Percentiles rank a stretch among this genome's conserved stretches.
These are phyloP conservation scores for Cyclura pinguis DNA, from an alignment of 2,797 vertebrate species.

Conservation along the genomic window DNA sequence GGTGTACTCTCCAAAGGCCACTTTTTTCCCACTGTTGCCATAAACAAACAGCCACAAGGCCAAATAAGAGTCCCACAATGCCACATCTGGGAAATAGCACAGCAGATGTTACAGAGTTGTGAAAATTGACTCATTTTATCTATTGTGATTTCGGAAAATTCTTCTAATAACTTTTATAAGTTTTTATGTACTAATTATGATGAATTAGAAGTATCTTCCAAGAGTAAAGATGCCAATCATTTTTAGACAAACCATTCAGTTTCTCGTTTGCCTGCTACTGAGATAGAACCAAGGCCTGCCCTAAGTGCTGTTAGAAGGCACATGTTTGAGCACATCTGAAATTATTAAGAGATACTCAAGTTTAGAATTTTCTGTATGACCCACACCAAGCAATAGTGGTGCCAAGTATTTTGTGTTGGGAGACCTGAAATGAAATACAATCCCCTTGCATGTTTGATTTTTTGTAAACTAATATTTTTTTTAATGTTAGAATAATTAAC, in stretches of 20 bases:
- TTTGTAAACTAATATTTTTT: not conserved
- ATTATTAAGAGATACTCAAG: not conserved
- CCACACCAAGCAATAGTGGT: not conserved
- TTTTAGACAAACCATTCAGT: too few species aligned
- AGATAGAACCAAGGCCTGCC: not conserved
- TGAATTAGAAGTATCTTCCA: not conserved
- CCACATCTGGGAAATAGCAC: too few species aligned
- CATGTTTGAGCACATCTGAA: not conserved
- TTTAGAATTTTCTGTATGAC: not conserved
- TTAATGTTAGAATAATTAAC: too few species aligned
- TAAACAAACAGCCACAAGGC: too few species aligned
- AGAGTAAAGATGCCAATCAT: too few species aligned
- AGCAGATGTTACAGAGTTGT: not conserved
- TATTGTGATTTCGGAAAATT: not conserved
- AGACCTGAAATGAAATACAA: not conserved
- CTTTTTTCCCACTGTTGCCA: too few species aligned
- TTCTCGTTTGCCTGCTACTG: too few species aligned
- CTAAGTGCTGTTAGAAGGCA: not conserved
- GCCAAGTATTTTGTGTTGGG: not conserved
- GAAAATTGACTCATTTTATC: not conserved
- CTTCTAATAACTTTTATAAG: not conserved
- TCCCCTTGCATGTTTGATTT: not conserved
- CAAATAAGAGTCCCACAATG: too few species aligned
- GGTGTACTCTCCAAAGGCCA: too few species aligned
- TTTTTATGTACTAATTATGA: not conserved